Evolutionary conservation across 1,140 invertebrate genomes (phyloP).

Genomic region (Drosophila busckii): DNA sequence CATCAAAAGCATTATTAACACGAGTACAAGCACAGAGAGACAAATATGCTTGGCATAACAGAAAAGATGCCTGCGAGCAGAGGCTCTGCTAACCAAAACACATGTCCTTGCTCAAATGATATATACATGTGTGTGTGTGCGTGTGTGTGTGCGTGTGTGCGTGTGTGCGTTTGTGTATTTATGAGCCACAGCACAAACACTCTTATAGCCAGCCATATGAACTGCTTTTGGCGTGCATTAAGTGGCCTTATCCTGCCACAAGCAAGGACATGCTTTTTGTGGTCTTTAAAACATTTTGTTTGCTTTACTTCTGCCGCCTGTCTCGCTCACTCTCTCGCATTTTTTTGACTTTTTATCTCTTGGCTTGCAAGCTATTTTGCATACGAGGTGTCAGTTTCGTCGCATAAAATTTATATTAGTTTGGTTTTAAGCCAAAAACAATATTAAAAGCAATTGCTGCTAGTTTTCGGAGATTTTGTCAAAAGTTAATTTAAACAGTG

Average conservation of each 20-base stretch:
- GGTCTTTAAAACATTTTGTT: conserved; percentile 61
- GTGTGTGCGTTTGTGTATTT: conserved; percentile 41
- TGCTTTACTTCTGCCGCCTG: background rate
- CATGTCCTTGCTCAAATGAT: conserved; percentile 48
- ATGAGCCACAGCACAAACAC: conserved; percentile 38
- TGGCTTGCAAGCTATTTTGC: background rate
- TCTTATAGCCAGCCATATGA: conserved; percentile 28
- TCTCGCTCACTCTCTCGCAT: background rate
- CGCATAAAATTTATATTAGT: conserved; percentile 55
- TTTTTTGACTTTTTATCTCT: background rate
- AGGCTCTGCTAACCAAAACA: conserved; percentile 63
- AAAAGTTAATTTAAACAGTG: background rate
- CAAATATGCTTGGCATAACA: conserved; percentile 36
- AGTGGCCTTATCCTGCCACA: conserved; percentile 66
- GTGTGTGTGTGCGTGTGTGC: conserved; percentile 11
- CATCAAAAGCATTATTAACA: conserved; percentile 76
- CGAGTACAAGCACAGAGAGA: conserved; percentile 50
- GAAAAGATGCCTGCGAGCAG: conserved; percentile 65
- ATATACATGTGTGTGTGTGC: conserved; percentile 1
- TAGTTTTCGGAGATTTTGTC: conserved; percentile 10
- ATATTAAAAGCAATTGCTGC: conserved; percentile 23
- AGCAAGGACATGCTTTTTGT: conserved; percentile 69
- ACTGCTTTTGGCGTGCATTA: conserved; percentile 74
- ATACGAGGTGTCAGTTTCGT: conserved; percentile 37
- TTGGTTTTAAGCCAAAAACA: conserved; percentile 18